Percentiles rank a stretch among this genome's conserved stretches.
These are phyloP conservation scores for Idaea biselata DNA, from an alignment of 2,888 invertebrate genomes.

Conservation along the genomic window DNA sequence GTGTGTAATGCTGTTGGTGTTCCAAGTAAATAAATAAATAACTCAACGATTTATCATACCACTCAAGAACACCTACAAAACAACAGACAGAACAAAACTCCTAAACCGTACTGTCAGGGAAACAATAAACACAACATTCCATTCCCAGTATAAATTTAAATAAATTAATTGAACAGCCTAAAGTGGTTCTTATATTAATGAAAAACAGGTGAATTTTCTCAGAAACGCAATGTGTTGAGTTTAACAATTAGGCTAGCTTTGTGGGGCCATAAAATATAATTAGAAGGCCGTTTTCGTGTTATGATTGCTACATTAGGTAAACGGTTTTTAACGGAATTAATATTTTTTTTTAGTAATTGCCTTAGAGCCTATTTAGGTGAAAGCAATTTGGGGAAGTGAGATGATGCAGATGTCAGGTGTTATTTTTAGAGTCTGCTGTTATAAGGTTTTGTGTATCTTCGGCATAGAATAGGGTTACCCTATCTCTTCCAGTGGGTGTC, in stretches of 20 bases:
- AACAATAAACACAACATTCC: constrained; percentile 25
- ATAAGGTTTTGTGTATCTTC: no score
- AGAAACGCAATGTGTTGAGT: constrained; percentile 26
- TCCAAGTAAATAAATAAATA: no score
- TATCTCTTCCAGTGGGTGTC: no score
- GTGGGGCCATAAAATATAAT: constrained; percentile 29
- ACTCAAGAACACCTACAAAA: background rate
- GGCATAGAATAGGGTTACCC: no score
- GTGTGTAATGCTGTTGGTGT: no score
- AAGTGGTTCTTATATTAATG: constrained; percentile 36
- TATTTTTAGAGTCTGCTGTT: background rate
- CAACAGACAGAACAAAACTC: background rate
- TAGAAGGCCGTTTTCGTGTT: background rate
- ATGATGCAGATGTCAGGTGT: background rate
- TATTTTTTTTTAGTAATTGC: background rate
- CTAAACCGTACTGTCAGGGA: background rate
- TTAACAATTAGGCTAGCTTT: constrained; percentile 27
- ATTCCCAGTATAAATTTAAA: constrained; percentile 32
- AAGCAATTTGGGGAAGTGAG: background rate
- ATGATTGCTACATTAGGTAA: constrained; percentile 2
- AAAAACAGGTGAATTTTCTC: constrained; percentile 40
- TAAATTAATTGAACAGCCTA: constrained; percentile 34
- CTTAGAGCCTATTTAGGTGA: background rate
- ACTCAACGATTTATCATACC: background rate
- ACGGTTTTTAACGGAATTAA: background rate